Base-by-base conservation (phyloP, 2,888 invertebrate genomes). In the Cephus sareptanus region DNA sequence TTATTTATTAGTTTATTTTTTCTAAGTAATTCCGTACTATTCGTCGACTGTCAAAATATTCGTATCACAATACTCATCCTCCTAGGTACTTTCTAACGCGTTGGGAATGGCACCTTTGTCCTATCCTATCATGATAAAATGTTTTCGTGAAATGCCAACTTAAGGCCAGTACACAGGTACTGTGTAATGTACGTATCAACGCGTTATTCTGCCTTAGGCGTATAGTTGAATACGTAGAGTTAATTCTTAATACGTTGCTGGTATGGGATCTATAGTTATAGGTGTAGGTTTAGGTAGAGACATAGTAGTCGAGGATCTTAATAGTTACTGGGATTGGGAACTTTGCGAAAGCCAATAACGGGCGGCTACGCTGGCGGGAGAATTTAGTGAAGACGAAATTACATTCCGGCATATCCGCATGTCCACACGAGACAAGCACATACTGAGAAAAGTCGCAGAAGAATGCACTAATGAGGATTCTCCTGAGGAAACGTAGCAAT, bases 331-430 rank as follows among this genome's bases (percentile, higher is more conserved):
- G 56, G 56, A 56, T 56, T 56, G 56, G 56, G 56, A 56, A 56
- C 23, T 56, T 56, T 23, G 34, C 71, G 71, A 71, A 87, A 86
- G 87, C 88, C 89, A 89, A 89, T 89, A 89, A 88, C 71, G 87
- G 82, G 83, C 82, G 79, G 79, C 23, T 75, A 70, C 74, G 75
- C 77, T 35, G 69, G 37, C 82, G 81, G 82, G 83, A 85, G 88
- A 88, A 90, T 89, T 88, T 88, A 87, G 86, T 86, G 83, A 84
- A 88, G 87, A 85, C 88, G 85, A 90, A 90, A 91, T 91, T 91
- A 89, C 90, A 91, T 91, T 91, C 91, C 90, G 83, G 81, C 85
- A 83, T 76, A 86, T 86, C 85, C 83, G 82, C 84, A 81, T 85
- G 83, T 86, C 82, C 83, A 80, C 76, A 71, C 82, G 83, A 34